A percentile compares a stretch with the other conserved stretches of the same genome.
phyloP scores from a whole-genome alignment of 2,113 vertebrate genomes.

The Oophaga pumilio region DNA sequence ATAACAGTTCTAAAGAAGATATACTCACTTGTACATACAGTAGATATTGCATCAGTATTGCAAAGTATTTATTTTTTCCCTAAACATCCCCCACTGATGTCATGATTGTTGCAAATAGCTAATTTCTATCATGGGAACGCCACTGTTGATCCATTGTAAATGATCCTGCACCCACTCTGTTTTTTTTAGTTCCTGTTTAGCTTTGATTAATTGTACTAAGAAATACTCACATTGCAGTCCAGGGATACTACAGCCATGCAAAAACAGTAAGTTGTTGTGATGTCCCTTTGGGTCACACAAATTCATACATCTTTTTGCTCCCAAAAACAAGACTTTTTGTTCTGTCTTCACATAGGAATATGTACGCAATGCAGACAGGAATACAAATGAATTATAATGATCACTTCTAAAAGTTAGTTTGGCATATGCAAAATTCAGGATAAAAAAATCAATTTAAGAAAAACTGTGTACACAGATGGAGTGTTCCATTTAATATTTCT shows the following conservation, averaged over 20 bases:
- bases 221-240: neutral
- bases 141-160: neutral
- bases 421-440: neutral
- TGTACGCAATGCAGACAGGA: too few relatives aligned
- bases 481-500: neutral
- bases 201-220: slow-evolving; percentile 16
- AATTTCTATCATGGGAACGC: neutral
- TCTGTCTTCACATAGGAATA: neutral
- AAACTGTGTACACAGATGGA: neutral
- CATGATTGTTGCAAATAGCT: neutral
- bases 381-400: neutral
- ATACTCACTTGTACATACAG: too few relatives aligned
- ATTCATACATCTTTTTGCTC: slow-evolving; percentile 30
- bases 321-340: neutral
- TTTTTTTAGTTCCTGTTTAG: slow-evolving; percentile 30
- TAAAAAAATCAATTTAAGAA: neutral
- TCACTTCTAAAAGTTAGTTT: neutral
- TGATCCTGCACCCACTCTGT: slow-evolving; percentile 8
- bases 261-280: slow-evolving; percentile 38
- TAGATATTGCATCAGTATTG: too few relatives aligned
- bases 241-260: neutral
- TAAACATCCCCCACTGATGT: neutral
- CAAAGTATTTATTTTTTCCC: too few relatives aligned
- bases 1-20: too few relatives aligned
- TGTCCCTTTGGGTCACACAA: slow-evolving; percentile 24